These are phyloP conservation scores for Eulemur rubriventer DNA, from an alignment of 2,797 vertebrate species.

Conservation along the genomic window DNA sequence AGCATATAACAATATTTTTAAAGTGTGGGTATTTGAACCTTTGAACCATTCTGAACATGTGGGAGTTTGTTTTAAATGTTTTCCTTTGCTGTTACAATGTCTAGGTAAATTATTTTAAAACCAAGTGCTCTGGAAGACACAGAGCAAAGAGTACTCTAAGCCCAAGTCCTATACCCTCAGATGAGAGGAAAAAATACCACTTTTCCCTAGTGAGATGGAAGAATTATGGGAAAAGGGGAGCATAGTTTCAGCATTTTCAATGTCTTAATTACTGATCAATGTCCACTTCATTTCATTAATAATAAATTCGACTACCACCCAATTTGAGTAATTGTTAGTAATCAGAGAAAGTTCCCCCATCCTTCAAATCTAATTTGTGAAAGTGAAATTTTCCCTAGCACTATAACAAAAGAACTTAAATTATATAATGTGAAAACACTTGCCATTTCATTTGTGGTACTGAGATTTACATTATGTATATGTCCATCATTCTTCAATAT, in stretches of 20 bases:
- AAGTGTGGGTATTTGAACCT: not conserved
- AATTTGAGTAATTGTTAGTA: slow-evolving; percentile 7
- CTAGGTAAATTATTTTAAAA: slow-evolving; percentile 49
- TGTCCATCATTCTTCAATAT: slow-evolving; percentile 33
- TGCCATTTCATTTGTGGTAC: slow-evolving; percentile 57
- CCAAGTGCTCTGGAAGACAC: not conserved
- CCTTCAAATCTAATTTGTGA: slow-evolving; percentile 1
- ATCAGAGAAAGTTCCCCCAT: not conserved
- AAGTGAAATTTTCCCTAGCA: not conserved
- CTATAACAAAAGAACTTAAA: not conserved
- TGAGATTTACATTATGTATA: slow-evolving; percentile 51
- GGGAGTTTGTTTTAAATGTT: slow-evolving; percentile 35
- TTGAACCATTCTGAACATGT: not conserved
- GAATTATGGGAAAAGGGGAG: not conserved
- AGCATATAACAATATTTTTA: slow-evolving; percentile 50
- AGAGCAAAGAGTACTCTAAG: not conserved
- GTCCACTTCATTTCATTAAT: not conserved
- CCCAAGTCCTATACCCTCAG: not conserved
- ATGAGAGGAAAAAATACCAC: not conserved
- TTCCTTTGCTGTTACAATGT: not conserved
- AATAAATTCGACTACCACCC: not conserved
- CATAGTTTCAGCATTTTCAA: not conserved
- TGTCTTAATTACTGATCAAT: not conserved
- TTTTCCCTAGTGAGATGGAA: not conserved
- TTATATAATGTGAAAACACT: slow-evolving; percentile 29